Evolutionary conservation across 2,888 invertebrate genomes (phyloP), one percentile per base, ranked within the genome.

Genomic region (Muschampia plurimacula): DNA sequence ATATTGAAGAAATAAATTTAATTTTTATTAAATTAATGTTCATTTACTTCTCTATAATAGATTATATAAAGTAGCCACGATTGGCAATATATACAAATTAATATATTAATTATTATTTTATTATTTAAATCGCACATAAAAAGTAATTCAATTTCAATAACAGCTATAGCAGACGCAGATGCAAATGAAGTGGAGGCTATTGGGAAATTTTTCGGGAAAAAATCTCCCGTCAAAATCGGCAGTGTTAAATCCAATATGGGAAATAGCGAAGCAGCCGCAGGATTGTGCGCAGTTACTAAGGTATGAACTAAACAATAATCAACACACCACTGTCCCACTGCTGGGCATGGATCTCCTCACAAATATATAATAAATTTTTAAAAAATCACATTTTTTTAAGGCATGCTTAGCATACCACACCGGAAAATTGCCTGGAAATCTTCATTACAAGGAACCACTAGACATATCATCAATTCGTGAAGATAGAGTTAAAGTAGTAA

Each of bases 171-270:
- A 6, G 49, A 60, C 12, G 68, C 49, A 7, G 68, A 69, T 12
- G 22, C 15, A 7, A 49, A 46, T 13, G 69, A 69, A 62, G 36
- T 69, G 49, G 68, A 69, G 62, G 68, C 62, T 6, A 49, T 69
- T 7, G 68, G 49, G 0, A 39, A 49, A 2, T n/a, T 69, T 15
- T 69, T 69, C 13, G 60, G 68, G 0, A 39, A 60, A 8, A 41
- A 49, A 15, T 15, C 6, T n/a, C 39, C 68, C 7, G 10, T 69
- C 7, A 9, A 22, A 62, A 39, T 62, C 9, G 68, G 62, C 12
- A 62, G 68, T 8, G 62, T 69, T 2, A 69, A 32, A 39, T 69
- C 68, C 3, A 69, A 69, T 49, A 69, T 69, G 36, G 69, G 69
- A 15, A 49, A 69, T 10, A 39, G 28, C 12, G 69, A 69, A 39